These are phyloP conservation scores for Fabriciana adippe DNA, from an alignment of 2,888 invertebrate species.

Conservation along the genomic window DNA sequence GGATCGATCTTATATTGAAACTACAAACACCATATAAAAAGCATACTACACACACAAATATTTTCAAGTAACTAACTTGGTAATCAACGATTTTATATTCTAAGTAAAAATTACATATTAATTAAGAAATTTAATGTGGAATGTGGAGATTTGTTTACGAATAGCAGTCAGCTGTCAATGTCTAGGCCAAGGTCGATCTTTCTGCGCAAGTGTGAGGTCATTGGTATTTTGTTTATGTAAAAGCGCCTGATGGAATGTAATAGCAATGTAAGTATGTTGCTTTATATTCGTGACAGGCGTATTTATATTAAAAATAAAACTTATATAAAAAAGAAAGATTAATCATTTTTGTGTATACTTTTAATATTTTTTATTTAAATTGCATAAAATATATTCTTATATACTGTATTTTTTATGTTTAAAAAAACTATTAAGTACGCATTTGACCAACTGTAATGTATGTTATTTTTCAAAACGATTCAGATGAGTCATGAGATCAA, in stretches of 20 bases:
- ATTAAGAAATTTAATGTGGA: not conserved
- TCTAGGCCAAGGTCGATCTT: conserved; percentile 28
- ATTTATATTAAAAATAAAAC: no score
- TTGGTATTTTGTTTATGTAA: conserved; percentile 14
- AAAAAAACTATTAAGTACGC: no score
- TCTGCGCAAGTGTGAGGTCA: conserved; percentile 34
- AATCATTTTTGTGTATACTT: no score
- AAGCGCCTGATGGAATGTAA: not conserved
- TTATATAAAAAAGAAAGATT: no score
- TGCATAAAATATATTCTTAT: no score
- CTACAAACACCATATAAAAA: not conserved
- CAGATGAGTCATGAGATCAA: no score
- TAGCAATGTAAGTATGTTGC: not conserved
- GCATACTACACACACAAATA: not conserved
- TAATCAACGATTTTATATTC: not conserved
- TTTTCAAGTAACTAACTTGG: not conserved
- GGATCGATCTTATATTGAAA: conserved; percentile 1
- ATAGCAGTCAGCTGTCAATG: conserved; percentile 24
- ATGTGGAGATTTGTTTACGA: conserved; percentile 29
- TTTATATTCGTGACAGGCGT: no score
- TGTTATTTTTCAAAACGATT: no score
- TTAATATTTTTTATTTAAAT: no score
- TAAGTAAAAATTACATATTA: not conserved
- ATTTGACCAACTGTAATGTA: no score
- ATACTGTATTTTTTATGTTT: no score